Conservation (phyloP, 1,140 invertebrate species). For the Drosophila biarmipes region DNA sequence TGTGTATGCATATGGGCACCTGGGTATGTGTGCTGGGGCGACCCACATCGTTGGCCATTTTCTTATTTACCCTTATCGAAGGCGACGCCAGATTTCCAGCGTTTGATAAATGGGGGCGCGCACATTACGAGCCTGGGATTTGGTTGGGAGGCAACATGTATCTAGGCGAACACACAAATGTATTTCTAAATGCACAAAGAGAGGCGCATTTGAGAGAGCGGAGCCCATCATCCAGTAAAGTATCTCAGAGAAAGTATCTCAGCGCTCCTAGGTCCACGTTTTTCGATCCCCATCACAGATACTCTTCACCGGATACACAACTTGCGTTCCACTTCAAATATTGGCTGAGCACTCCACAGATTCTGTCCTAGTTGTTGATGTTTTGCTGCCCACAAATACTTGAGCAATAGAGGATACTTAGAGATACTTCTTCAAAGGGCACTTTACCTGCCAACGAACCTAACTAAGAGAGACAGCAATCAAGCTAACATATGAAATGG, state of each 20-base stretch:
- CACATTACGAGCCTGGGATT: constrained; percentile 62
- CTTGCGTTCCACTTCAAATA: constrained; percentile 1
- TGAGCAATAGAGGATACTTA: constrained; percentile 2
- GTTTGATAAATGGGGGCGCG: constrained; percentile 72
- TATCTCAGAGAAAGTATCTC: constrained; percentile 10
- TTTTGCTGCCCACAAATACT: constrained; percentile 7
- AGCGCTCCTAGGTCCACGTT: background rate
- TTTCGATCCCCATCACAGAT: constrained; percentile 1
- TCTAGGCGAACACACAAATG: background rate
- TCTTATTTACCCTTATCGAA: constrained; percentile 73
- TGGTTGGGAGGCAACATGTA: constrained; percentile 32
- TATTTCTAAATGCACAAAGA: background rate
- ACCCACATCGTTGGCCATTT: constrained; percentile 70
- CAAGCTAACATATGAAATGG: background rate
- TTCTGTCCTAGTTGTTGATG: constrained; percentile 1
- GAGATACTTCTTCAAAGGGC: background rate
- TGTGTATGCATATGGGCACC: constrained; percentile 5
- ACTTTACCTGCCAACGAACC: background rate
- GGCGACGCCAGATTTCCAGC: constrained; percentile 67
- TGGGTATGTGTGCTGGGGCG: constrained; percentile 7
- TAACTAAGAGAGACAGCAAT: no score
- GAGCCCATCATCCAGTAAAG: background rate
- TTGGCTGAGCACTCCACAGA: constrained; percentile 5
- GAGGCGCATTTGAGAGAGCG: background rate
- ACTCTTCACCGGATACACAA: constrained; percentile 1